A percentile compares a stretch with the other conserved stretches of the same genome.
phyloP scores from a whole-genome alignment of 2,888 invertebrate genomes.

The Noctua comes region DNA sequence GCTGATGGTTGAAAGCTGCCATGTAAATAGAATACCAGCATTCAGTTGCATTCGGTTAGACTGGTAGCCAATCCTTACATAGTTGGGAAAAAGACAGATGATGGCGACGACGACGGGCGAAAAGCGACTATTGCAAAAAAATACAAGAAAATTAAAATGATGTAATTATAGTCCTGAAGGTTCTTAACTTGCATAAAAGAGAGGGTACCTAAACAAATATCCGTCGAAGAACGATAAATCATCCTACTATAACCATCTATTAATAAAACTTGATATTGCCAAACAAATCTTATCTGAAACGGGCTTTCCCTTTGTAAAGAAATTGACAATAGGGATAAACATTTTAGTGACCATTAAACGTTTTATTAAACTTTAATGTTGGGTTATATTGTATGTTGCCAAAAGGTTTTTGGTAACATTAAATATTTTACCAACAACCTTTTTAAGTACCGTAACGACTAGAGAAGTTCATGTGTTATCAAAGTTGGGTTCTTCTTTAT shows the following conservation, averaged over 20 bases:
- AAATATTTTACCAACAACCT: not conserved
- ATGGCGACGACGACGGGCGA: not conserved
- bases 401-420: not conserved
- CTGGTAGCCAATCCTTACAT: not conserved
- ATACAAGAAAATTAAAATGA: not conserved
- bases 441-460: not conserved
- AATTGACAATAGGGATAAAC: slow-evolving; percentile 6
- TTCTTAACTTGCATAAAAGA: not conserved
- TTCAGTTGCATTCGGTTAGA: not conserved
- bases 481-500: not conserved
- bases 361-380: slow-evolving; percentile 11
- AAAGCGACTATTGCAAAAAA: not conserved
- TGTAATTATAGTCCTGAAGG: not conserved
- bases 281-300: not conserved
- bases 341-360: slow-evolving; percentile 13
- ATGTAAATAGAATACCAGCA: not conserved
- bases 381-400: not conserved
- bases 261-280: slow-evolving; percentile 20
- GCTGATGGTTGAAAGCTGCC: not conserved
- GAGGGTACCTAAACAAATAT: not conserved
- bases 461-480: not conserved
- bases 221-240: slow-evolving; percentile 2
- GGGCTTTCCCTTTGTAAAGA: slow-evolving; percentile 3
- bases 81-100: not conserved
- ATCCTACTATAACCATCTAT: not conserved